These are phyloP conservation scores for Lithophane ornitopus DNA, from an alignment of 2,888 invertebrate genomes.

Conservation along the genomic window DNA sequence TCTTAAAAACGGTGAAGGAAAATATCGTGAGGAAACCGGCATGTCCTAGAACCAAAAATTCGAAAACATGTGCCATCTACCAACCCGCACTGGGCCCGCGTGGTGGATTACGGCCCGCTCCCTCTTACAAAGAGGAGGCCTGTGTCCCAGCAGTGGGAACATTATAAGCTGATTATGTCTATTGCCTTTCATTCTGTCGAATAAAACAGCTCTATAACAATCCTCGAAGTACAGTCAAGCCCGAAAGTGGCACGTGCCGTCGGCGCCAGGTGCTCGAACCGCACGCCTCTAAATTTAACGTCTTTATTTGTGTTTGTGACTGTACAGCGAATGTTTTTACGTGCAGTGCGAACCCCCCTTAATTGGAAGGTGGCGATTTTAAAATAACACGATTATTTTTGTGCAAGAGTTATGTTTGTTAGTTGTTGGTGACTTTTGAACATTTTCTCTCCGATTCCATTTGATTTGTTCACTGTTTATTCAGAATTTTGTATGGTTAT, in stretches of 20 bases:
- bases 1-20: too few species aligned
- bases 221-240: constrained; percentile 80
- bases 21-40: too few species aligned
- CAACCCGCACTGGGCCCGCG: too few species aligned
- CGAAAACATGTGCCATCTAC: too few species aligned
- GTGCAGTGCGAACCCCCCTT: constrained; percentile 73
- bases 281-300: constrained; percentile 89
- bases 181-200: too few species aligned
- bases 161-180: too few species aligned
- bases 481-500: too few species aligned
- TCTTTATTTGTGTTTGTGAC: constrained; percentile 89
- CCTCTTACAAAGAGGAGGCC: too few species aligned
- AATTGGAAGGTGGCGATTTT: constrained; percentile 82
- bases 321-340: constrained; percentile 77
- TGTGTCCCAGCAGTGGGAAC: too few species aligned
- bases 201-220: constrained; percentile 56
- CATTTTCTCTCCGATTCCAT: not conserved
- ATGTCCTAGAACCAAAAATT: too few species aligned
- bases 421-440: constrained; percentile 12
- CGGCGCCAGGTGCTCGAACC: constrained; percentile 87
- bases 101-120: too few species aligned
- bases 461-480: too few species aligned
- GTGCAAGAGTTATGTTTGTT: constrained; percentile 53
- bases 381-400: constrained; percentile 80
- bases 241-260: constrained; percentile 80